These are phyloP conservation scores for Drosophila orosa DNA, from an alignment of 1,140 invertebrate species.

Conservation along the genomic window DNA sequence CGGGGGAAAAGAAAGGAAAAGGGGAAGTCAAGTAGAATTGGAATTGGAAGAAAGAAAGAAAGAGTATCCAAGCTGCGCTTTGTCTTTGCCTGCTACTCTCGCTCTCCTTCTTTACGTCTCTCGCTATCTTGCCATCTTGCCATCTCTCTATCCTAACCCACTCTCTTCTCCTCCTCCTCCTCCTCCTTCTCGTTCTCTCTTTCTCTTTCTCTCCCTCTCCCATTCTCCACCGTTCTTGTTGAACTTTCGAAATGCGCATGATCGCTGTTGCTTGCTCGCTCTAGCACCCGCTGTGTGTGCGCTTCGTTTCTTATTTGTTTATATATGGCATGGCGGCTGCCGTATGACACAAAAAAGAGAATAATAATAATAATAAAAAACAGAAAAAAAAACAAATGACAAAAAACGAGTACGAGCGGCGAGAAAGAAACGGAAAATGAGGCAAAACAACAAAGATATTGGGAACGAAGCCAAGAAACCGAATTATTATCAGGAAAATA, in stretches of 20 bases:
- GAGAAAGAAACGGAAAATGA: conserved; percentile 55
- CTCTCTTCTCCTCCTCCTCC: conserved; percentile 3
- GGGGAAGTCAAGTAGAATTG: neutral
- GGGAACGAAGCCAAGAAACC: conserved; percentile 30
- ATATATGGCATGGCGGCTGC: conserved; percentile 56
- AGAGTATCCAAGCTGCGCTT: conserved; percentile 43
- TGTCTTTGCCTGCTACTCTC: conserved; percentile 1
- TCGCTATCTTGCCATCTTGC: neutral
- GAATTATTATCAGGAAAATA: conserved; percentile 58
- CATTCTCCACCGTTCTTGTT: conserved; percentile 41
- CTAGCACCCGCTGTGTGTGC: conserved; percentile 20
- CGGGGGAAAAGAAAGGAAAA: conserved; percentile 7
- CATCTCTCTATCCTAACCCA: conserved; percentile 10
- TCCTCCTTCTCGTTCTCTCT: conserved; percentile 1
- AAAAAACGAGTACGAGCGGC: conserved; percentile 5
- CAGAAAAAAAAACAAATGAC: conserved; percentile 12
- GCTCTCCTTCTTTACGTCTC: neutral
- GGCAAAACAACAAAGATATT: conserved; percentile 50
- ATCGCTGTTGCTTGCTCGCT: conserved; percentile 34
- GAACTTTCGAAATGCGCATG: conserved; percentile 75
- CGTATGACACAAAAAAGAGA: conserved; percentile 53
- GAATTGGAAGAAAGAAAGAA: conserved; percentile 8
- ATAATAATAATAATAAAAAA: conserved; percentile 23
- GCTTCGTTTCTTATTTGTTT: conserved; percentile 72
- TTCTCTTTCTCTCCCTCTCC: conserved; percentile 10